phyloP scores from a whole-genome alignment of 2,797 vertebrate species.

The Hypotaenidia okinawae region DNA sequence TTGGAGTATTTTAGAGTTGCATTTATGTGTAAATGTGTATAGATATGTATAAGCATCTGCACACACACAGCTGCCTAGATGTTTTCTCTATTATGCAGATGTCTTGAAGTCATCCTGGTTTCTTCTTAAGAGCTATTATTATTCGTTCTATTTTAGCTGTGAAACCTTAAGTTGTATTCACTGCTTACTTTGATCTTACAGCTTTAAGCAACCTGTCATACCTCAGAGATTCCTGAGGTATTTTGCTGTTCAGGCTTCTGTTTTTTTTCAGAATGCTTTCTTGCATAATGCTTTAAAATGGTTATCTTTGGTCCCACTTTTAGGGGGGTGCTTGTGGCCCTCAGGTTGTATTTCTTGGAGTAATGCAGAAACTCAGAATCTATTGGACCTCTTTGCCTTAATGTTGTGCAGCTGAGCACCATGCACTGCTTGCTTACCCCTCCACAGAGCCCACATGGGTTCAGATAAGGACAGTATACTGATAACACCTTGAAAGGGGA shows the following conservation, averaged over 20 bases:
- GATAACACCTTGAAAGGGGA: too few species aligned
- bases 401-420: too few species aligned
- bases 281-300: not conserved
- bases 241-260: not conserved
- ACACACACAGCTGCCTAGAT: not conserved
- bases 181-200: not conserved
- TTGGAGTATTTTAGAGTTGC: not conserved
- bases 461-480: too few species aligned
- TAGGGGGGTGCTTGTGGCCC: fast-evolving
- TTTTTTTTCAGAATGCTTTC: not conserved
- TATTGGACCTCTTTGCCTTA: not conserved
- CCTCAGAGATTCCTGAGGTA: not conserved
- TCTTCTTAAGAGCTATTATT: not conserved
- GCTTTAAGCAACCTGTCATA: not conserved
- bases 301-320: not conserved
- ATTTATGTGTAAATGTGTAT: not conserved
- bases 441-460: too few species aligned
- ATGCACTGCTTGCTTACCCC: too few species aligned
- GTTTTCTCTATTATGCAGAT: not conserved
- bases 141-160: not conserved
- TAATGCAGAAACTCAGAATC: not conserved
- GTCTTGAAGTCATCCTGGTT: not conserved
- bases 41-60: not conserved
- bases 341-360: not conserved
- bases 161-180: not conserved